Base-by-base conservation (phyloP, 1,140 invertebrate genomes). In the Bombus impatiens region DNA sequence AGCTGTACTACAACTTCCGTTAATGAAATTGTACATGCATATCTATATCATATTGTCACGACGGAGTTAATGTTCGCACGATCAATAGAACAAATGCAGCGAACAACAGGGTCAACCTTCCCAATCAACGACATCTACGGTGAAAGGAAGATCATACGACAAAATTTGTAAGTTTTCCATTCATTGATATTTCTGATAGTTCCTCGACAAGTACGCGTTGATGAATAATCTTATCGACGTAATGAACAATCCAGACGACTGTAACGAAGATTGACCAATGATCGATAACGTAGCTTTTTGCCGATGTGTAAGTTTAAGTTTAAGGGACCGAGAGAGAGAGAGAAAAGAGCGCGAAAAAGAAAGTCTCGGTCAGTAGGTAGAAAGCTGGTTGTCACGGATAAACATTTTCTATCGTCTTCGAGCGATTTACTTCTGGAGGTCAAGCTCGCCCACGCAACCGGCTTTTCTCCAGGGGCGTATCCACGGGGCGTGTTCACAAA, bases 361-460 rank as follows among this genome's bases (percentile, higher is more conserved):
- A 78, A 90, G 89, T 90, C 80, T 90, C 89, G 89, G 89, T 90
- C 88, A 90, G 89, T 90, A 90, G 89, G 89, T 86, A 88, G 88
- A 88, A 89, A 84, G 72, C 72, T 62, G n/a, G 71, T 37, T 53
- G 83, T 44, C 70, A 37, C 79, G 62, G n/a, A 28, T 47, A 78
- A 79, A 70, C 67, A 74, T 87, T 87, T 87, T 86, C 72, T 71
- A 80, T 84, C 82, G 76, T 88, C 87, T 88, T 75, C 59, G 32
- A 82, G 78, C 81, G 86, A 90, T 82, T 75, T 74, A 78, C 80
- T 76, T 83, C 70, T 71, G 68, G 77, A 84, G 79, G 82, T 86
- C 71, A 87, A 78, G 71, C 72, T 82, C 88, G 67, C 77, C 80
- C 77, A 65, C 82, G 90, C 82, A 90, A 86, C 88, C 80, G 76